Conservation (phyloP, 37 sponge, comb jelly and placozoan species). For the Hormiphora californensis region DNA sequence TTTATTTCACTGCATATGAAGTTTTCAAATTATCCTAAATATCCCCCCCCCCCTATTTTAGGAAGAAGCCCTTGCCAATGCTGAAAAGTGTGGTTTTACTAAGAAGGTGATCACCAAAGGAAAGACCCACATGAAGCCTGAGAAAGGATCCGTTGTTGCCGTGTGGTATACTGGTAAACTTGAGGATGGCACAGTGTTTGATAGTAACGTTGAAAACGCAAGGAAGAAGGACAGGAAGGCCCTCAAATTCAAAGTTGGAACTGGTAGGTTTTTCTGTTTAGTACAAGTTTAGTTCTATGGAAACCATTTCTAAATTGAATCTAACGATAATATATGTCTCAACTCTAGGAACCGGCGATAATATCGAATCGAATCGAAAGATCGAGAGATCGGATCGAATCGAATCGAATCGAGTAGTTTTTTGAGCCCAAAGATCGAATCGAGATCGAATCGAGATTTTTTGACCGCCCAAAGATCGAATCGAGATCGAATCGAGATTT, state of each 20-base stretch:
- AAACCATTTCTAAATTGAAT: neutral
- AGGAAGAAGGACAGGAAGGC: slow-evolving; percentile 45
- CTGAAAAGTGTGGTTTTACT: slow-evolving; percentile 50
- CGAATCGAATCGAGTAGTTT: too few relatives aligned
- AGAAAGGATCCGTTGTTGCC: slow-evolving; percentile 52
- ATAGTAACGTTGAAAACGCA: slow-evolving; percentile 54
- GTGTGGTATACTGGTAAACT: slow-evolving; percentile 55
- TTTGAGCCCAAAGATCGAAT: too few relatives aligned
- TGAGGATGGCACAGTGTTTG: slow-evolving; percentile 58
- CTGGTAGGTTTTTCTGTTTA: slow-evolving; percentile 10
- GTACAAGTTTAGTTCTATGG: neutral
- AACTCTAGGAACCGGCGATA: too few relatives aligned
- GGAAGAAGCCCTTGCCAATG: neutral
- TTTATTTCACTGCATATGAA: neutral
- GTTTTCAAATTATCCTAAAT: neutral
- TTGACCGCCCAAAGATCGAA: too few relatives aligned
- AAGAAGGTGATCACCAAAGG: slow-evolving; percentile 57
- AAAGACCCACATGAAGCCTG: slow-evolving; percentile 37
- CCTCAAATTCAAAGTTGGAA: slow-evolving; percentile 57
- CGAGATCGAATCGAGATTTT: too few relatives aligned
- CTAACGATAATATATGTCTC: too few relatives aligned
- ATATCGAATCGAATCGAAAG: too few relatives aligned
- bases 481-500: too few relatives aligned
- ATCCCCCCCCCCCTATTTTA: neutral
- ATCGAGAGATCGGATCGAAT: too few relatives aligned